A percentile compares a stretch with the other conserved stretches of the same genome.
phyloP scores from a whole-genome alignment of 2,113 vertebrate species.

The Pristiophorus japonicus region DNA sequence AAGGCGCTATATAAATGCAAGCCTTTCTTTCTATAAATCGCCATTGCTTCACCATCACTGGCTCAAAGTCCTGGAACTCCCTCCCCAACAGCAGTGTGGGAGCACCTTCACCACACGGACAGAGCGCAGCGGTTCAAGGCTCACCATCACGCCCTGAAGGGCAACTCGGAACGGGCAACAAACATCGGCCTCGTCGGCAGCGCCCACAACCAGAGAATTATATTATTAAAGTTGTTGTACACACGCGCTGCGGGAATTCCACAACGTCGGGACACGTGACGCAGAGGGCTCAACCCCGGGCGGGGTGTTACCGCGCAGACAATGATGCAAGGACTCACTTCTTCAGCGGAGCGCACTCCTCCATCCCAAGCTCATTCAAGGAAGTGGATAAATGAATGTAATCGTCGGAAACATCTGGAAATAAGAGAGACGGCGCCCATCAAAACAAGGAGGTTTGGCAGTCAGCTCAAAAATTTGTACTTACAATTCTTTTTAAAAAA shows the following conservation, averaged over 20 bases:
- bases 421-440: constrained; percentile 42
- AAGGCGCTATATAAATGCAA: too few relatives aligned
- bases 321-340: constrained; percentile 63
- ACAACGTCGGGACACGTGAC: background rate
- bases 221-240: too few relatives aligned
- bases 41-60: too few relatives aligned
- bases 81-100: background rate
- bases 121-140: background rate
- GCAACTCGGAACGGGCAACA: background rate
- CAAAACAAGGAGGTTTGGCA: background rate
- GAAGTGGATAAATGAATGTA: constrained; percentile 84
- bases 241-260: background rate
- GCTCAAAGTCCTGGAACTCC: background rate
- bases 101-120: background rate
- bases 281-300: background rate
- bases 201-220: background rate
- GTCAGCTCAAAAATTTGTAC: constrained; percentile 42
- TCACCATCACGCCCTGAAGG: too few relatives aligned
- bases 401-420: constrained; percentile 85
- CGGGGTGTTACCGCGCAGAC: background rate
- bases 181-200: background rate
- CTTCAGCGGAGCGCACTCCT: constrained; percentile 76
- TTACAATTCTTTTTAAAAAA: too few relatives aligned
- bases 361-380: constrained; percentile 70
- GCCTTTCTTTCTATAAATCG: too few relatives aligned